Conservation (phyloP, 2,888 invertebrate species). For the Eupsilia transversa region DNA sequence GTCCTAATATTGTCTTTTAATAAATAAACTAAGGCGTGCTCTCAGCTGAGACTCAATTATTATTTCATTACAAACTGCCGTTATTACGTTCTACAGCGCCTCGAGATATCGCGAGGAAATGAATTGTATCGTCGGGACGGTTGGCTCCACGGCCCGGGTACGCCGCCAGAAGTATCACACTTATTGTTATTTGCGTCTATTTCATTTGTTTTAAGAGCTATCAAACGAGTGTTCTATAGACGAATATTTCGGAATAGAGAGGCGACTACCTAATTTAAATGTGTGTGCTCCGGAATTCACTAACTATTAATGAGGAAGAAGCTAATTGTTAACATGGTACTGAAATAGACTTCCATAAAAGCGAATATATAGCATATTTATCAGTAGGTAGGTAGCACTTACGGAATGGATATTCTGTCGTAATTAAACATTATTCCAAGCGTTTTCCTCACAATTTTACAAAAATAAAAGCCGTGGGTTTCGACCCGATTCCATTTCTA, state of each 20-base stretch:
- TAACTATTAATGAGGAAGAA: background rate
- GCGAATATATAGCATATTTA: background rate
- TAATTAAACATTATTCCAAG: background rate
- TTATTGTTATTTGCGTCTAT: constrained; percentile 9
- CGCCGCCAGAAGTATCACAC: constrained; percentile 37
- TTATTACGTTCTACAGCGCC: constrained; percentile 70
- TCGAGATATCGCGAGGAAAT: constrained; percentile 67
- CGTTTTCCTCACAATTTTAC: background rate
- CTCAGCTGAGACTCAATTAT: constrained; percentile 75
- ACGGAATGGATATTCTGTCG: background rate
- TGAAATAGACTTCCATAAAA: background rate
- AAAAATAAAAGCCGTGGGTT: background rate
- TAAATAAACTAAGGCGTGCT: constrained; percentile 74
- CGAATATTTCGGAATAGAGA: background rate
- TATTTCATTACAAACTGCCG: constrained; percentile 77
- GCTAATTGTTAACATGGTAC: background rate
- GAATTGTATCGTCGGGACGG: constrained; percentile 63
- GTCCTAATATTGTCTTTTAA: constrained; percentile 79
- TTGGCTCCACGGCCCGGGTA: constrained; percentile 11
- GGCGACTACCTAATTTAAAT: background rate
- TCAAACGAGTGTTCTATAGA: constrained; percentile 1
- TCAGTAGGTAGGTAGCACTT: too few relatives aligned
- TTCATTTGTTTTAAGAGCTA: constrained; percentile 20
- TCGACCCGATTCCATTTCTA: background rate
- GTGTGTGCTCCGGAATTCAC: background rate